phyloP scores from a whole-genome alignment of 2,888 invertebrate species.

The Dendrolimus houi region DNA sequence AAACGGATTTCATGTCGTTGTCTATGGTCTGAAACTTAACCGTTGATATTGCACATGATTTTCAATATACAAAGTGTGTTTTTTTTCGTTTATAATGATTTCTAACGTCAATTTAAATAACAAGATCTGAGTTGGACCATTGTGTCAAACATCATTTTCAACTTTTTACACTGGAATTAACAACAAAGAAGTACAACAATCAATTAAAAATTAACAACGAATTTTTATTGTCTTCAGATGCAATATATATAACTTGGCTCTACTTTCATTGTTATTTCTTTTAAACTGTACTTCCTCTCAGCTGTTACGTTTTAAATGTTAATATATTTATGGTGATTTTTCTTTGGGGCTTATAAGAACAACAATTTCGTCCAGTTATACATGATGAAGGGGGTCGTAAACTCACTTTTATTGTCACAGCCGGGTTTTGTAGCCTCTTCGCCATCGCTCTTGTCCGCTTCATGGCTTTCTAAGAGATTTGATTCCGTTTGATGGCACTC shows the following conservation, averaged over 20 bases:
- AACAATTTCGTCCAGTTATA: slow-evolving; percentile 39
- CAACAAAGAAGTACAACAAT: no score
- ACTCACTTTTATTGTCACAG: slow-evolving; percentile 33
- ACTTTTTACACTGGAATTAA: no score
- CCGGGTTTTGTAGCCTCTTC: slow-evolving; percentile 24
- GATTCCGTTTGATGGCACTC: slow-evolving; percentile 5
- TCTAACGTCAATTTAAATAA: no score
- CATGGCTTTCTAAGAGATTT: slow-evolving; percentile 20
- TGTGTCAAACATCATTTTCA: no score
- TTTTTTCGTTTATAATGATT: no score
- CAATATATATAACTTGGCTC: not conserved
- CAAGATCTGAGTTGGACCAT: no score
- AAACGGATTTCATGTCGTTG: no score
- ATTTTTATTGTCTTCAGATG: not conserved
- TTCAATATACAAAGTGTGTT: no score
- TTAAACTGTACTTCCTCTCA: not conserved
- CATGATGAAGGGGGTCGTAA: slow-evolving; percentile 41
- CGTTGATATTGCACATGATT: no score
- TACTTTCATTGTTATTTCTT: not conserved
- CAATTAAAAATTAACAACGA: no score
- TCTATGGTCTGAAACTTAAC: no score
- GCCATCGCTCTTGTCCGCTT: slow-evolving; percentile 15
- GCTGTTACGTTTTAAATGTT: slow-evolving; percentile 11
- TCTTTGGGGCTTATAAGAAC: slow-evolving; percentile 22
- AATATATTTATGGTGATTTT: slow-evolving; percentile 28